Conservation (phyloP, 2,797 vertebrate genomes). For the Sibirionetta formosa region DNA sequence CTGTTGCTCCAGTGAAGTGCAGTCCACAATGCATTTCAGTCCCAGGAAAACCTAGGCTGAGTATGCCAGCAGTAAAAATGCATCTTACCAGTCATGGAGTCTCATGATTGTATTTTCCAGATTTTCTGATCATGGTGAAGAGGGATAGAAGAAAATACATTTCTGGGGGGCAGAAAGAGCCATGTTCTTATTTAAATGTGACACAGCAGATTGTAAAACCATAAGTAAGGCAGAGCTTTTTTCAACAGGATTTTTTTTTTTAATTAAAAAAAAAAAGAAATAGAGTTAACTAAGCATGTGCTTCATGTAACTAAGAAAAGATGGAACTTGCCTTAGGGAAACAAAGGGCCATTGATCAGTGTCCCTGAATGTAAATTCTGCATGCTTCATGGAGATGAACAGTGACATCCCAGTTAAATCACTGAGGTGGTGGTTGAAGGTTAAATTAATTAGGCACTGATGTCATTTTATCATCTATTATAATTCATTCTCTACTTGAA, state of each 20-base stretch:
- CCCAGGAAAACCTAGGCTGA: background rate
- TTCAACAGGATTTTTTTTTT: background rate
- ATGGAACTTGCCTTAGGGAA: background rate
- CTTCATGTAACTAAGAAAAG: background rate
- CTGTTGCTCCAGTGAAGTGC: accelerated
- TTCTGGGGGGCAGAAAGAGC: background rate
- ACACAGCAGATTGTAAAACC: background rate
- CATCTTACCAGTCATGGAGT: accelerated
- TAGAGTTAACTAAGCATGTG: background rate
- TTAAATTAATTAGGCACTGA: background rate
- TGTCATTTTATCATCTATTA: background rate
- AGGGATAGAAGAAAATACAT: background rate
- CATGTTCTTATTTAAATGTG: background rate
- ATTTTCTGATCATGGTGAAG: background rate
- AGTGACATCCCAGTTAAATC: background rate
- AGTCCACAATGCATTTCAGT: background rate
- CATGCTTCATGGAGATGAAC: background rate
- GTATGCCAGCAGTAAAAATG: background rate
- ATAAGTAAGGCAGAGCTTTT: background rate
- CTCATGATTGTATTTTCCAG: background rate
- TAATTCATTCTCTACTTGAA: background rate
- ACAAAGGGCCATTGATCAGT: background rate
- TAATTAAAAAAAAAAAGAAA: background rate
- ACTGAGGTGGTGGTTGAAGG: background rate
- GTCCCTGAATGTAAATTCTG: background rate